phyloP scores from a whole-genome alignment of 2,888 invertebrate genomes.

The Parapristionchus giblindavisi region DNA sequence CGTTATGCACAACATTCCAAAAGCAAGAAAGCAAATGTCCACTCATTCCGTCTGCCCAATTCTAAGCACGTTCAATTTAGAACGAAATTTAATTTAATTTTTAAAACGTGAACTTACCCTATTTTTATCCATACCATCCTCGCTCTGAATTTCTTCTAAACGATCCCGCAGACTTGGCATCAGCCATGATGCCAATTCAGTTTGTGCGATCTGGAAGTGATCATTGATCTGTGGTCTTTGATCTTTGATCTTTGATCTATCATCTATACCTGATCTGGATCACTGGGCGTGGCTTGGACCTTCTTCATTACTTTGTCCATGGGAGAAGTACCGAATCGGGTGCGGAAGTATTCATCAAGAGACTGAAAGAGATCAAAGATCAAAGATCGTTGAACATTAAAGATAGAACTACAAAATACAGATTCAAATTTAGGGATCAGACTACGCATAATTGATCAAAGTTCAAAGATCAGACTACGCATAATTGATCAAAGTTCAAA shows the following conservation, averaged over 20 bases:
- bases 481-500: too few species aligned
- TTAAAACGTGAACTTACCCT: neutral
- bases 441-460: too few species aligned
- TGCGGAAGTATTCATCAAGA: constrained; percentile 24
- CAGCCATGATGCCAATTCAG: constrained; percentile 32
- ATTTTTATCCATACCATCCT: constrained; percentile 5
- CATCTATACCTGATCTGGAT: constrained; percentile 20
- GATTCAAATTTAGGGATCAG: too few species aligned
- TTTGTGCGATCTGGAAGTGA: constrained; percentile 20
- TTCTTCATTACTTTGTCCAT: constrained; percentile 21
- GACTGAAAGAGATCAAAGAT: too few species aligned
- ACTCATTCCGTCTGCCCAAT: too few species aligned
- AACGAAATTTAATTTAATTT: too few species aligned
- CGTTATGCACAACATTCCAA: neutral
- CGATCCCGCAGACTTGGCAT: constrained; percentile 21
- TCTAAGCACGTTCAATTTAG: too few species aligned
- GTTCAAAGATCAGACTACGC: too few species aligned
- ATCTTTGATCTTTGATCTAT: neutral
- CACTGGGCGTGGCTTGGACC: constrained; percentile 1
- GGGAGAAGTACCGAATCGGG: constrained; percentile 32
- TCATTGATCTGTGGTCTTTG: constrained; percentile 13
- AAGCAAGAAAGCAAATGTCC: neutral
- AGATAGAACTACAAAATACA: too few species aligned
- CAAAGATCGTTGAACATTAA: too few species aligned
- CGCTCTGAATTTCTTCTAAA: constrained; percentile 24